phyloP scores from a whole-genome alignment of 2,888 invertebrate species.

The Aproaerema taeniolella region DNA sequence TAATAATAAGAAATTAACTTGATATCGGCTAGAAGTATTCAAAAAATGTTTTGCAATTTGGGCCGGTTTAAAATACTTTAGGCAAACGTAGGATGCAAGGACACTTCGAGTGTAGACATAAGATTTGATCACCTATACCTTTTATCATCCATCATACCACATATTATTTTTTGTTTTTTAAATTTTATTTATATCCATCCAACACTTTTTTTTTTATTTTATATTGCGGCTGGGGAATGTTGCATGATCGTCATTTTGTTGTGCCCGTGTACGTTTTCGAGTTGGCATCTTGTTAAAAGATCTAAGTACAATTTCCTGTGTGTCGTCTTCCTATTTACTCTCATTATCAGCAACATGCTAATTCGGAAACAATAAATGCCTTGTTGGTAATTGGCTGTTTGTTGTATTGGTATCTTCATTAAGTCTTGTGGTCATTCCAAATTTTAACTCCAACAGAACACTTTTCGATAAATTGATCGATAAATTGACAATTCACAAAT shows the following conservation, averaged over 20 bases:
- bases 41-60: slow-evolving; percentile 7
- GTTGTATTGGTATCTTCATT: slow-evolving; percentile 15
- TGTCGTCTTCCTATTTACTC: no score
- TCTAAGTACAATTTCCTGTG: no score
- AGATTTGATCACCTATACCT: slow-evolving; percentile 50
- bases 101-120: slow-evolving; percentile 26
- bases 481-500: no score
- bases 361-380: slow-evolving; percentile 22
- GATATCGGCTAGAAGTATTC: slow-evolving; percentile 1
- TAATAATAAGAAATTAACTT: no score
- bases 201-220: slow-evolving; percentile 62
- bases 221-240: slow-evolving; percentile 75
- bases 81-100: slow-evolving; percentile 26
- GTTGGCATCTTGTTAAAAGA: slow-evolving; percentile 8
- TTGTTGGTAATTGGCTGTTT: slow-evolving; percentile 40
- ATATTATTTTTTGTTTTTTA: slow-evolving; percentile 38
- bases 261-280: slow-evolving; percentile 29
- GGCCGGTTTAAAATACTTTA: slow-evolving; percentile 21
- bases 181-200: slow-evolving; percentile 61
- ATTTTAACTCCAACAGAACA: neutral
- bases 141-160: slow-evolving; percentile 55
- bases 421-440: slow-evolving; percentile 17
- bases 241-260: slow-evolving; percentile 55
- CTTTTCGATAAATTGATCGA: no score
- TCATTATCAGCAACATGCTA: slow-evolving; percentile 32